Conservation (phyloP, 2,888 invertebrate genomes). For the Gnatocerus cornutus region DNA sequence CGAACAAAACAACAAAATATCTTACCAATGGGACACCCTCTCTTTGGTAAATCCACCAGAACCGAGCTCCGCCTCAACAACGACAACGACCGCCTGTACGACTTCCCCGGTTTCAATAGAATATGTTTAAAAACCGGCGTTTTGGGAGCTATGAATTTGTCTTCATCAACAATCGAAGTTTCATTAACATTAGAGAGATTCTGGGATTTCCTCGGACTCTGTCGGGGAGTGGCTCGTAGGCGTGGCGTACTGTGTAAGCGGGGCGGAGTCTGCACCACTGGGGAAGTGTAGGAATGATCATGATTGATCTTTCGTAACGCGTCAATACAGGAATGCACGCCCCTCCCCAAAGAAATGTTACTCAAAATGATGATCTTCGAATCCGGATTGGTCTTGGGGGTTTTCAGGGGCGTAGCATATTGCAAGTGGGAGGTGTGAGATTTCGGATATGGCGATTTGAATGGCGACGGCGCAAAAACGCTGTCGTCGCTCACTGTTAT, state of each 20-base stretch:
- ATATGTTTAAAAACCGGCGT: conserved; percentile 59
- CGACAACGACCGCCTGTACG: conserved; percentile 78
- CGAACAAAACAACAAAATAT: background rate
- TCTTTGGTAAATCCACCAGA: background rate
- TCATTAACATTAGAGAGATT: conserved; percentile 30
- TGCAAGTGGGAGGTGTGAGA: no score
- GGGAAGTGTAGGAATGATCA: conserved; percentile 22
- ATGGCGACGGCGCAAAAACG: background rate
- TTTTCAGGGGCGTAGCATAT: no score
- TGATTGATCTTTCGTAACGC: conserved; percentile 4
- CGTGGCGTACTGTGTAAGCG: no score
- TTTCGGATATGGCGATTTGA: background rate
- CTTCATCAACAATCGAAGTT: conserved; percentile 6
- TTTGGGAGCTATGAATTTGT: conserved; percentile 8
- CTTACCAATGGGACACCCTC: background rate
- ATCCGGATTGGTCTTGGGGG: background rate
- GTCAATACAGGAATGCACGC: background rate
- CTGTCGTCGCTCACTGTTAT: conserved; percentile 10
- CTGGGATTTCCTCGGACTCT: background rate
- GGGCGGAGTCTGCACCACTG: no score
- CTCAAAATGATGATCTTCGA: conserved; percentile 7
- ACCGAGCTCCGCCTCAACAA: conserved; percentile 20
- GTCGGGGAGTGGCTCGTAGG: background rate
- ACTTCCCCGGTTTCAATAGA: conserved; percentile 78
- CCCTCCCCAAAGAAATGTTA: background rate